Evolutionary conservation across 1,140 invertebrate genomes (phyloP).

Genomic region (Streblospio benedicti): DNA sequence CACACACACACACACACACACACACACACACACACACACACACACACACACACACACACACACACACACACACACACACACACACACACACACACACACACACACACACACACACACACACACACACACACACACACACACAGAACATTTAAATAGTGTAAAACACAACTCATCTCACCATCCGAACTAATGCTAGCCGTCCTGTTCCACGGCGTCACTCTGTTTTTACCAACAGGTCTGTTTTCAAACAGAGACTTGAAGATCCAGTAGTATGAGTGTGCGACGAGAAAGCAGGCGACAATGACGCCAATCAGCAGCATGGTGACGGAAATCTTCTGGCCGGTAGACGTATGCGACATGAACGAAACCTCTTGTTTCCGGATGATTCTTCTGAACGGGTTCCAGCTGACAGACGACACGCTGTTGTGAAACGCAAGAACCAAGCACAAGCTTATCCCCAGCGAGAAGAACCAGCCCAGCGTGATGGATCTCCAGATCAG

Average conservation of each 20-base stretch:
- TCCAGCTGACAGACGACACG: conserved; percentile 6
- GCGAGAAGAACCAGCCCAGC: conserved; percentile 23
- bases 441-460: conserved; percentile 21
- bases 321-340: conserved; percentile 3
- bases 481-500: conserved; percentile 25
- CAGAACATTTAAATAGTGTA: no score
- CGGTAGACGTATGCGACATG: background rate
- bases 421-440: conserved; percentile 22
- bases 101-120: no score
- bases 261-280: conserved; percentile 27
- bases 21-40: no score
- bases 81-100: no score
- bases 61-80: no score
- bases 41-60: no score
- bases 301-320: conserved; percentile 19
- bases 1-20: no score
- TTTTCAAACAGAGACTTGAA: conserved; percentile 24
- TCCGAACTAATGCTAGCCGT: conserved; percentile 18
- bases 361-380: background rate
- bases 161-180: no score
- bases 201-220: conserved; percentile 21
- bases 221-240: conserved; percentile 18
- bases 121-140: no score
- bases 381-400: conserved; percentile 4
- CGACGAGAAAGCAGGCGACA: conserved; percentile 18